These are phyloP conservation scores for Erebia epiphron DNA, from an alignment of 2,888 invertebrate species.

Conservation along the genomic window DNA sequence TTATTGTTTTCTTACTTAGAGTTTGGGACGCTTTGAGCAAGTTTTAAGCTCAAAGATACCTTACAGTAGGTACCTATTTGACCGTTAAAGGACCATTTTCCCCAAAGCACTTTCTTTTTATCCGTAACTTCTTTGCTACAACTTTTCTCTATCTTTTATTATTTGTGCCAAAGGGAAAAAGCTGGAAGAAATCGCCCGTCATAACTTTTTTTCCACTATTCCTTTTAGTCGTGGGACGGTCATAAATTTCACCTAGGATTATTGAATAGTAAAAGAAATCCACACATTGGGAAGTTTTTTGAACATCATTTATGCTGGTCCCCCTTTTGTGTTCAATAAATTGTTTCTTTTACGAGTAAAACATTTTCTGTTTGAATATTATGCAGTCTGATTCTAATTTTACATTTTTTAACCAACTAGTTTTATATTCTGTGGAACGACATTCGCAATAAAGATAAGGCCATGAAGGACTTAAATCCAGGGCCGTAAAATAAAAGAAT, in stretches of 20 bases:
- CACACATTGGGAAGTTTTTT: slow-evolving; percentile 1
- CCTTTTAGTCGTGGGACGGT: slow-evolving; percentile 7
- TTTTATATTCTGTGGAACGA: no score
- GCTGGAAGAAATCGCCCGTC: slow-evolving; percentile 14
- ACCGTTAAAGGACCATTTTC: neutral
- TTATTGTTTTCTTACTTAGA: no score
- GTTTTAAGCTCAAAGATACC: no score
- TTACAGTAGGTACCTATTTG: no score
- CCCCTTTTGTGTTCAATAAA: neutral
- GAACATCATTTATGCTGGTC: neutral
- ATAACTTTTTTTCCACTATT: slow-evolving; percentile 23
- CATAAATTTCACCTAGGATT: slow-evolving; percentile 17
- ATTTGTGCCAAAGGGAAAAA: slow-evolving; percentile 14
- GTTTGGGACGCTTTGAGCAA: no score
- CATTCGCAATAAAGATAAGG: no score
- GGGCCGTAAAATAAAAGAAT: no score
- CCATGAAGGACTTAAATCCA: no score
- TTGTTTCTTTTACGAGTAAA: neutral
- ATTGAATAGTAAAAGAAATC: slow-evolving; percentile 16
- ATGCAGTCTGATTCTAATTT: no score
- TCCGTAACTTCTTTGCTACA: slow-evolving; percentile 1
- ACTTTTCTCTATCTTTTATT: slow-evolving; percentile 18
- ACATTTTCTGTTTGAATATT: no score
- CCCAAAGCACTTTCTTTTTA: slow-evolving; percentile 5
- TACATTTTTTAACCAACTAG: no score